Conservation (phyloP, 2,888 invertebrate genomes). For the Antitype chi region DNA sequence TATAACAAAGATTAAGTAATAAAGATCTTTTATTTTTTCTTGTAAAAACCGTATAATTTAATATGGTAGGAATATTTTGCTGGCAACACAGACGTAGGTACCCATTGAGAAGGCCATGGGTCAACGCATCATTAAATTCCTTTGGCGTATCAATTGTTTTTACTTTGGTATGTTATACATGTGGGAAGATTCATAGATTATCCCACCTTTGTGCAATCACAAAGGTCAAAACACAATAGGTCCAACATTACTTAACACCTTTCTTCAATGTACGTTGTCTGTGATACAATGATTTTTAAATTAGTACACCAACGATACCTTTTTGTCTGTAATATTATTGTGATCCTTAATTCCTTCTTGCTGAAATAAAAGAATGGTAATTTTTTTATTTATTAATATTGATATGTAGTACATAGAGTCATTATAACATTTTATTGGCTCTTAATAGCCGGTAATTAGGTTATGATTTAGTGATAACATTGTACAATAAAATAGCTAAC, state of each 20-base stretch:
- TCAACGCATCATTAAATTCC: conserved; percentile 31
- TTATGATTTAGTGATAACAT: not conserved
- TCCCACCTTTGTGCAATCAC: not conserved
- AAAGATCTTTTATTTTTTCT: conserved; percentile 3
- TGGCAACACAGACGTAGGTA: conserved; percentile 1
- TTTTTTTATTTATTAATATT: too few species aligned
- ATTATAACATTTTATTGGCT: not conserved
- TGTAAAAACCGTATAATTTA: conserved; percentile 1
- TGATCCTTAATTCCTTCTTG: too few species aligned
- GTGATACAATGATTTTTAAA: not conserved
- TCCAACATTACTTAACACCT: not conserved
- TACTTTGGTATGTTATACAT: not conserved
- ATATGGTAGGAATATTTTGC: not conserved
- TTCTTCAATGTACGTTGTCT: not conserved
- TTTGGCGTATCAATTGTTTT: conserved; percentile 13
- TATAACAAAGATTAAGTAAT: not conserved
- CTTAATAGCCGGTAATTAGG: not conserved
- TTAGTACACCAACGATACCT: not conserved
- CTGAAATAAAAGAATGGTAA: too few species aligned
- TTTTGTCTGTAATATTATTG: not conserved
- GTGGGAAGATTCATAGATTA: conserved; percentile 21
- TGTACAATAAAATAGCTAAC: not conserved
- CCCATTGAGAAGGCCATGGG: conserved; percentile 3
- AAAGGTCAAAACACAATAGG: not conserved
- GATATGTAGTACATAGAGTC: not conserved